These are phyloP conservation scores for Drepana falcataria DNA, from an alignment of 2,888 invertebrate species.

Conservation along the genomic window DNA sequence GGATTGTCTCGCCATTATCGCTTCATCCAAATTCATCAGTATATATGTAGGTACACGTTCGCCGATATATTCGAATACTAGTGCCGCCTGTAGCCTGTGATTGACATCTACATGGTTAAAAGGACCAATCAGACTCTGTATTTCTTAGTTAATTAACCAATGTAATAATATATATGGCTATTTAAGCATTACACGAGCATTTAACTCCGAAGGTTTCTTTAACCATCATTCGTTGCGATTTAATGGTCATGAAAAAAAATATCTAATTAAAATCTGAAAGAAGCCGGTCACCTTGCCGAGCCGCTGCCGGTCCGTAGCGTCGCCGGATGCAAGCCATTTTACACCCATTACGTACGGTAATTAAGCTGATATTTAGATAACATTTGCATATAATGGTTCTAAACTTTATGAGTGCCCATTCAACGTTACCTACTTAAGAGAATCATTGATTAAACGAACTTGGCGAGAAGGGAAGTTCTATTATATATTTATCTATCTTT, in stretches of 20 bases:
- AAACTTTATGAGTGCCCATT: conserved; percentile 43
- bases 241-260: conserved; percentile 13
- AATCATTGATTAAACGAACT: conserved; percentile 11
- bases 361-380: conserved; percentile 63
- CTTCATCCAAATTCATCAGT: too few species aligned
- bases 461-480: background rate
- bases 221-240: conserved; percentile 1
- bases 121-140: background rate
- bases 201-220: background rate
- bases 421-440: conserved; percentile 33
- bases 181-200: background rate
- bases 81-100: too few species aligned
- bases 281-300: conserved; percentile 24
- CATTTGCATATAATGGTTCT: conserved; percentile 64
- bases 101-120: too few species aligned
- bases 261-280: conserved; percentile 17
- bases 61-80: too few species aligned
- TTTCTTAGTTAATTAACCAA: background rate
- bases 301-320: conserved; percentile 20
- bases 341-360: conserved; percentile 49
- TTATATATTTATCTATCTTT: too few species aligned
- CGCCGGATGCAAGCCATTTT: conserved; percentile 60
- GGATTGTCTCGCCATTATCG: too few species aligned
- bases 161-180: background rate
- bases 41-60: too few species aligned